phyloP scores from a whole-genome alignment of 2,888 invertebrate species.

The Lithodes maja region DNA sequence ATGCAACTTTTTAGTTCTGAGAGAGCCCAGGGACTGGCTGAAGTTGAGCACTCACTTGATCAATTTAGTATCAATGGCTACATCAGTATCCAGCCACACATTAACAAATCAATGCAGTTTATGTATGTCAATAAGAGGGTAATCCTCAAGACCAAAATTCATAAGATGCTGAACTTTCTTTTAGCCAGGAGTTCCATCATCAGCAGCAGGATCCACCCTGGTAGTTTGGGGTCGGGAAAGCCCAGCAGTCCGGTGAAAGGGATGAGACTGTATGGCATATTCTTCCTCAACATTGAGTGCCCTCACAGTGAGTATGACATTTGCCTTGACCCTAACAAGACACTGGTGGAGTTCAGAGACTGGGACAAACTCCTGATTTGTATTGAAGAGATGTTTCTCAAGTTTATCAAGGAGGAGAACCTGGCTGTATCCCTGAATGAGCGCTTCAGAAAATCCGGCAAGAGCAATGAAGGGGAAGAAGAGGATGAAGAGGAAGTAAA shows the following conservation, averaged over 20 bases:
- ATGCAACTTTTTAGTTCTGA: constrained; percentile 76
- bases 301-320: constrained; percentile 77
- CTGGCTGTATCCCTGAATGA: constrained; percentile 49
- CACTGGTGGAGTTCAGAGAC: constrained; percentile 78
- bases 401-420: constrained; percentile 56
- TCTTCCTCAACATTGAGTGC: constrained; percentile 78
- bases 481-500: constrained; percentile 26
- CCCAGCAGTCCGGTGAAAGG: constrained; percentile 65
- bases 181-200: constrained; percentile 73
- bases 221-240: constrained; percentile 54
- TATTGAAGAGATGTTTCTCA: constrained; percentile 74
- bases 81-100: constrained; percentile 77
- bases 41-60: constrained; percentile 75
- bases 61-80: constrained; percentile 79
- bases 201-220: constrained; percentile 54
- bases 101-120: constrained; percentile 78
- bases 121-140: constrained; percentile 82
- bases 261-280: constrained; percentile 75
- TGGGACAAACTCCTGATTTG: constrained; percentile 76
- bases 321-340: constrained; percentile 77
- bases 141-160: constrained; percentile 77
- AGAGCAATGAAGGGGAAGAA: constrained; percentile 23
- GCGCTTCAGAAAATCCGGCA: constrained; percentile 52
- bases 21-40: constrained; percentile 74
- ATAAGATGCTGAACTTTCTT: constrained; percentile 75